A percentile compares a stretch with the other conserved stretches of the same genome.
phyloP scores from a whole-genome alignment of 2,113 vertebrate genomes.

The Piaya cayana region DNA sequence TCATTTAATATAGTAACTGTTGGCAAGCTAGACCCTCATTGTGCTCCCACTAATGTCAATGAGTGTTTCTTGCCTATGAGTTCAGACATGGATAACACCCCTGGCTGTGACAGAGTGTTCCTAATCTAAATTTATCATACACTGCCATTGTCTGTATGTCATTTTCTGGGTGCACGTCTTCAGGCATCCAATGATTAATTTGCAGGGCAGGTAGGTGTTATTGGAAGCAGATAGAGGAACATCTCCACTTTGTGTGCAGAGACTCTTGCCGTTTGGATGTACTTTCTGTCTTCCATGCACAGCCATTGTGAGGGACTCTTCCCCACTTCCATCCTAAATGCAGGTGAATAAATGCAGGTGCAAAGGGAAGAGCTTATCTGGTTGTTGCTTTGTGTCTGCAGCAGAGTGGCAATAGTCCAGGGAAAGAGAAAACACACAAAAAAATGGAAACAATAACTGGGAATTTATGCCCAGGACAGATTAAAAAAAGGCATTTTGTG shows the following conservation, averaged over 20 bases:
- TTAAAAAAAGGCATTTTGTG: background rate
- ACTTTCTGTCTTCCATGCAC: background rate
- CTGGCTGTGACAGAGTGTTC: slow-evolving; percentile 3
- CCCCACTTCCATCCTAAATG: background rate
- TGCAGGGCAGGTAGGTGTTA: background rate
- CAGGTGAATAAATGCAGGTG: background rate
- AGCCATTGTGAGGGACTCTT: background rate
- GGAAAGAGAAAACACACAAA: background rate
- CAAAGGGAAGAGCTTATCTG: background rate
- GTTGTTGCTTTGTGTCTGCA: background rate
- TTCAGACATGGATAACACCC: background rate
- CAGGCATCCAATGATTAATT: background rate
- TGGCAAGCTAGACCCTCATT: background rate
- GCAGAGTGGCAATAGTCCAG: background rate
- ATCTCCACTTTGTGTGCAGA: accelerated
- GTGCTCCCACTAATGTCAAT: background rate
- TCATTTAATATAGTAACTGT: slow-evolving; percentile 34
- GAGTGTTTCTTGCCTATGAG: background rate
- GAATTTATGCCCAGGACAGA: background rate
- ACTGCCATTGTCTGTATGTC: background rate
- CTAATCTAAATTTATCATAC: slow-evolving; percentile 28
- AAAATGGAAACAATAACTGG: background rate
- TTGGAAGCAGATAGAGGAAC: background rate
- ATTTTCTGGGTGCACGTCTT: slow-evolving; percentile 12
- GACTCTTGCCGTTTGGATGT: background rate